Conservation (phyloP, 2,888 invertebrate species). For the Saturnia pavonia region DNA sequence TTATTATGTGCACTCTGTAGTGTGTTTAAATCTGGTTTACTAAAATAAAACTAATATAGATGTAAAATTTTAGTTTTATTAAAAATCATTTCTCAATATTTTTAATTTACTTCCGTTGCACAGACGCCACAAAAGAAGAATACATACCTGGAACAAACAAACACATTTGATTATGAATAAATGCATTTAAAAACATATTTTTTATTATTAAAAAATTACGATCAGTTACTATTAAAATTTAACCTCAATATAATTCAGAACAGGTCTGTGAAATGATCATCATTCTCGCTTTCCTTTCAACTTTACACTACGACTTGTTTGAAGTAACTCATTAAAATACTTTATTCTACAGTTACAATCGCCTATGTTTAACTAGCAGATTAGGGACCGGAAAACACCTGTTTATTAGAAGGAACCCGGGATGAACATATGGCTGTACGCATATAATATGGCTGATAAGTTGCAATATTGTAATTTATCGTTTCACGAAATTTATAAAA, state of each 20-base stretch:
- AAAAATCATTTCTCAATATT: background rate
- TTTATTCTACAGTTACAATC: too few relatives aligned
- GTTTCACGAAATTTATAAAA: too few relatives aligned
- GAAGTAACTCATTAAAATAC: too few relatives aligned
- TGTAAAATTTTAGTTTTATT: background rate
- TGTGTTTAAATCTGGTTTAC: background rate
- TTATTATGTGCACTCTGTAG: too few relatives aligned
- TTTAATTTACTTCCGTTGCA: background rate
- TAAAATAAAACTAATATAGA: background rate
- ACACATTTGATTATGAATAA: background rate
- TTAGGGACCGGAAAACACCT: too few relatives aligned
- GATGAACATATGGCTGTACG: too few relatives aligned
- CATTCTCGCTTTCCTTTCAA: too few relatives aligned
- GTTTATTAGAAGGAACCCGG: too few relatives aligned
- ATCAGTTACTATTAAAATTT: constrained; percentile 43
- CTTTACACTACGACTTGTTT: too few relatives aligned
- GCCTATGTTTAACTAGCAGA: too few relatives aligned
- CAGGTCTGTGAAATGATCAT: constrained; percentile 77
- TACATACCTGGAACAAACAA: constrained; percentile 20
- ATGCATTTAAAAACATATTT: background rate
- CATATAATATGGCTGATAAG: too few relatives aligned
- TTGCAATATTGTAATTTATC: too few relatives aligned
- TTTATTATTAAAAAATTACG: background rate
- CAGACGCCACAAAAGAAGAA: background rate
- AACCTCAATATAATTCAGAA: constrained; percentile 74